These are phyloP conservation scores for Onthophagus taurus DNA, from an alignment of 1,140 invertebrate genomes.

Conservation along the genomic window DNA sequence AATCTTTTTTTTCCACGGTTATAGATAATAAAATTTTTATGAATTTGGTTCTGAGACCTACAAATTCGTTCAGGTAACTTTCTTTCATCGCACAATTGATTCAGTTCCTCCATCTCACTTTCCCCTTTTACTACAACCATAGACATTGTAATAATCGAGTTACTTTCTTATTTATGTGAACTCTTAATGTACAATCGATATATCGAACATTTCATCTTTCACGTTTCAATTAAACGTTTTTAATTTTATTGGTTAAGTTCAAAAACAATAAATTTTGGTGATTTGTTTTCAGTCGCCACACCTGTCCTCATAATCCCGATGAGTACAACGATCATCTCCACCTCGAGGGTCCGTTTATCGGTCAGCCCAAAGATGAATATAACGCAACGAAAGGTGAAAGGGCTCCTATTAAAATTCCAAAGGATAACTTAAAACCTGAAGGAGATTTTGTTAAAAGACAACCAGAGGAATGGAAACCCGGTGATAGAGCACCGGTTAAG, in stretches of 20 bases:
- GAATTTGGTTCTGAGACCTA: too few species aligned
- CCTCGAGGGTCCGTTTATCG: slow-evolving; percentile 45
- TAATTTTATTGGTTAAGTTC: background rate
- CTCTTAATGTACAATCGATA: background rate
- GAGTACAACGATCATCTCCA: slow-evolving; percentile 45
- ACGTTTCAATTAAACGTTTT: background rate
- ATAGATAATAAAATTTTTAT: too few species aligned
- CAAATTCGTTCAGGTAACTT: too few species aligned
- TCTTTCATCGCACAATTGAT: too few species aligned
- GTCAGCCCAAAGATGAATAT: slow-evolving; percentile 44
- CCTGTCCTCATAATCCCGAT: slow-evolving; percentile 39
- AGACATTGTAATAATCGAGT: too few species aligned
- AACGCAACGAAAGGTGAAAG: slow-evolving; percentile 44
- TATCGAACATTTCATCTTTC: background rate
- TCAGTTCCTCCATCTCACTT: too few species aligned
- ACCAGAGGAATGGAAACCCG: slow-evolving; percentile 34
- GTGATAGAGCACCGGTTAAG: slow-evolving; percentile 36
- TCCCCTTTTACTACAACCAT: too few species aligned
- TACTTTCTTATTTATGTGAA: too few species aligned
- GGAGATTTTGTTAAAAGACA: slow-evolving; percentile 38
- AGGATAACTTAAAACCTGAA: slow-evolving; percentile 53
- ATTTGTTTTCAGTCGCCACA: slow-evolving; percentile 41
- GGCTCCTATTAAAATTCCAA: slow-evolving; percentile 42
- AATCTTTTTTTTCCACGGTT: too few species aligned
- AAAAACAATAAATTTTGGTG: slow-evolving; percentile 1